Conservation (phyloP, 2,888 invertebrate species). For the Camptogramma bilineatum region DNA sequence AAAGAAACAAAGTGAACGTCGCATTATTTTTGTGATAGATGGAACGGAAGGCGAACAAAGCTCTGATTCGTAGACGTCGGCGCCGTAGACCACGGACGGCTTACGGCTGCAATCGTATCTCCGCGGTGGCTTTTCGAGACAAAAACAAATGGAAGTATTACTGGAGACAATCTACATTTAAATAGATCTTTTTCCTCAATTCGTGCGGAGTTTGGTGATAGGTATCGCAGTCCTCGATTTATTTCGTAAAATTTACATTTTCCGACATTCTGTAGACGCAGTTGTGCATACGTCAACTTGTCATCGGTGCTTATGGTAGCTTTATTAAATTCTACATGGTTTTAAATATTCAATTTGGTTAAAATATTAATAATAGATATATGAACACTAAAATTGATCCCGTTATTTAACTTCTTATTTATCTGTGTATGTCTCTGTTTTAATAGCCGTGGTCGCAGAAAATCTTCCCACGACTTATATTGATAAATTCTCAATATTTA, state of each 20-base stretch:
- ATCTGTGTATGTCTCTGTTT: no score
- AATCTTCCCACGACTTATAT: no score
- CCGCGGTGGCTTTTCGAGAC: conserved; percentile 71
- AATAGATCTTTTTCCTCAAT: conserved; percentile 84
- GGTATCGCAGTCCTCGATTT: conserved; percentile 80
- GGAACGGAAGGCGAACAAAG: conserved; percentile 40
- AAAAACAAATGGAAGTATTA: conserved; percentile 85
- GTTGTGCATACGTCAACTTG: conserved; percentile 50
- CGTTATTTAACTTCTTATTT: no score
- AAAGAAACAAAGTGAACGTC: conserved; percentile 30
- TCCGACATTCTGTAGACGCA: conserved; percentile 49
- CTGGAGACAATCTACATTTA: conserved; percentile 83
- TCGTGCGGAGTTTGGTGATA: conserved; percentile 81
- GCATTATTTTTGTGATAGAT: conserved; percentile 34
- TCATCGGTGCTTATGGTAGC: conserved; percentile 27
- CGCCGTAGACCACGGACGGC: conserved; percentile 64
- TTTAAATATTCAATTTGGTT: no score
- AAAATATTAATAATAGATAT: no score
- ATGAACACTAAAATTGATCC: no score
- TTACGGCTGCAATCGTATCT: conserved; percentile 71
- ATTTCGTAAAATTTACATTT: conserved; percentile 79
- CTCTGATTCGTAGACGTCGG: conserved; percentile 42
- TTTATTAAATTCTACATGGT: no score
- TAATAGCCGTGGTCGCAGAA: no score
- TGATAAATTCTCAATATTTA: no score